Conservation (phyloP, 2,888 invertebrate species). For the Dugesia japonica region DNA sequence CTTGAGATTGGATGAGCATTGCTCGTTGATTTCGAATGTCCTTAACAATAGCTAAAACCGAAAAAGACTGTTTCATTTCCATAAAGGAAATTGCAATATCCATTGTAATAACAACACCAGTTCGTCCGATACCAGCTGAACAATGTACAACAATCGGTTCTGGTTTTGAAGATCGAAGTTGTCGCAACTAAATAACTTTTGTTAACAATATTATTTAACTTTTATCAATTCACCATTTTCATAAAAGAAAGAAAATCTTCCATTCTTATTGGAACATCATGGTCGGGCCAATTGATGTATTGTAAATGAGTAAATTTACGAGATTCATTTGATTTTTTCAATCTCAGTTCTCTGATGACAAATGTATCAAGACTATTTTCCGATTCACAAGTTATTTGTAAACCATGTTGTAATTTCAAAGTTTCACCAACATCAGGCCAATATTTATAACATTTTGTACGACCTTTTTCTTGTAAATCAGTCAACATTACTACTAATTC, state of each 20-base stretch:
- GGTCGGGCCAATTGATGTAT: constrained; percentile 6
- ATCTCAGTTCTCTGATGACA: neutral
- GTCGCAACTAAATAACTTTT: neutral
- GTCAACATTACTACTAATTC: neutral
- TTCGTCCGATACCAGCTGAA: neutral
- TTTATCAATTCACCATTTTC: neutral
- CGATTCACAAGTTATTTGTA: neutral
- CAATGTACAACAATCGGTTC: neutral
- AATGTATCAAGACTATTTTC: neutral
- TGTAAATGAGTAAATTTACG: neutral
- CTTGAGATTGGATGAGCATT: constrained; percentile 9
- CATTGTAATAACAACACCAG: neutral
- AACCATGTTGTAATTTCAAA: neutral
- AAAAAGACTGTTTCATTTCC: constrained; percentile 16
- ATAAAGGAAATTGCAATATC: neutral
- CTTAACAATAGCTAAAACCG: neutral
- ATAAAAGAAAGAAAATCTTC: neutral
- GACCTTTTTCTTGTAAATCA: neutral
- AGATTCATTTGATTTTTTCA: neutral
- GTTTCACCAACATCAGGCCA: neutral
- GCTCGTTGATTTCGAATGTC: neutral
- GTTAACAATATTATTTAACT: neutral
- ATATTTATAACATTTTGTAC: neutral
- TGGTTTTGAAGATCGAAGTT: neutral
- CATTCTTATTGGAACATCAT: neutral